Evolutionary conservation across 2,113 vertebrate species (phyloP).

Genomic region (Petromus typicus): DNA sequence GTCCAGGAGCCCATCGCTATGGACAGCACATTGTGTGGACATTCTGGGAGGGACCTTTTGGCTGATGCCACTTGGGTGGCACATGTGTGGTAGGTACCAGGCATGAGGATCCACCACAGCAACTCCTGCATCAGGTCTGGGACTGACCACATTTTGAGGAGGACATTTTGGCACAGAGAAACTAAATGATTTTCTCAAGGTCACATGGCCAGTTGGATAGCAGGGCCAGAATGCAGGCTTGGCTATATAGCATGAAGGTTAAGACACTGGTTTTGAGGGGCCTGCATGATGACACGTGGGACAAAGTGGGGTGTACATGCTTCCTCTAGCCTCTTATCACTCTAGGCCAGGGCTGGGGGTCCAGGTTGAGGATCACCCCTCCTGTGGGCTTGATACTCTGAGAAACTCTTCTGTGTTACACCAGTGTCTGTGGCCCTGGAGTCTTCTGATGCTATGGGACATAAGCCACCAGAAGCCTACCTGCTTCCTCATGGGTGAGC

Average conservation of each 20-base stretch:
- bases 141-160: not conserved
- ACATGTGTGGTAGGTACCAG: no score
- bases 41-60: not conserved
- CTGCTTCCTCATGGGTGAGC: not conserved
- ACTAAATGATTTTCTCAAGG: not conserved
- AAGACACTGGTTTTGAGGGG: not conserved
- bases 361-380: not conserved
- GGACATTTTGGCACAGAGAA: not conserved
- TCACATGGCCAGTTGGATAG: not conserved
- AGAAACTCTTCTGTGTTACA: rapidly evolving
- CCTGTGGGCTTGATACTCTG: not conserved
- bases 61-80: not conserved
- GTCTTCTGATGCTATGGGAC: not conserved
- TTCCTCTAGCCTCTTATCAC: not conserved
- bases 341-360: not conserved
- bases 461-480: not conserved
- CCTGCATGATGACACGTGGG: not conserved
- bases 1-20: rapidly evolving
- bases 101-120: not conserved
- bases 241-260: no score
- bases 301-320: not conserved
- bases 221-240: not conserved
- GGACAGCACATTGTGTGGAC: not conserved
- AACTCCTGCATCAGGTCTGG: rapidly evolving
- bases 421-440: not conserved